Evolutionary conservation across 2,113 vertebrate species (phyloP), one percentile per base, ranked within the genome.

Genomic region (Oncorhynchus clarkii): DNA sequence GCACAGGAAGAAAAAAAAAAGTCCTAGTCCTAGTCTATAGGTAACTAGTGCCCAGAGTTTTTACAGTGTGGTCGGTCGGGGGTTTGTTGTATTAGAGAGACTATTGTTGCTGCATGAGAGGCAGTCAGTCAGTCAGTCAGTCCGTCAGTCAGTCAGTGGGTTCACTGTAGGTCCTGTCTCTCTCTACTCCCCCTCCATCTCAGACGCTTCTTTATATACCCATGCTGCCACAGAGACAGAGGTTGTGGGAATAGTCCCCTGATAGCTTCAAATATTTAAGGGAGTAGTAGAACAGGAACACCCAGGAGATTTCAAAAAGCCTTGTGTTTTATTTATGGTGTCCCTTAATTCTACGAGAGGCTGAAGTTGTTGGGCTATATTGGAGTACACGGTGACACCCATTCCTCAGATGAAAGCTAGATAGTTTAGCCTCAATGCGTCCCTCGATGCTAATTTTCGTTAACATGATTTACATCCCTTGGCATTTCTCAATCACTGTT

Each of bases 201-300:
- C 66, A 66, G 75, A 76, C 78, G 70, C 70, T 71, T 59, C 74
- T 78, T 74, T 76, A 71, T 71, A 82, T 65, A 82, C 75, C 75
- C 20, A 75, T 22, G 66, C 51, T 20, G 62, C 70, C 70, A 71
- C n/a, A 12, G 45, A 51, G 54, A 18, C 54, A 57, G 54, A 57
- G 54, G n/a, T 8, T n/a, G 5, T 62, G 51, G 51, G 3, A 14
- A 54, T 18, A 14, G 51, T 18, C 16, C 51, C 51, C 51, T 4
- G 51, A 54, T 2, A 54, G 51, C 3, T 54, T 54, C 51, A 54
- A 54, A 54, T 54, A 54, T 14, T 18, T 18, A 54, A 18, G 51
- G 51, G 16, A 45, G 5, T 16, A 54, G 51, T 54, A 14, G 51
- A 54, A 7, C 16, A 54, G 16, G 51, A 54, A 16, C 51, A 54